A percentile compares a stretch with the other conserved stretches of the same genome.
These are phyloP conservation scores for Spatulosminthurus flaviceps DNA, from an alignment of 2,888 invertebrate genomes.

Conservation along the genomic window DNA sequence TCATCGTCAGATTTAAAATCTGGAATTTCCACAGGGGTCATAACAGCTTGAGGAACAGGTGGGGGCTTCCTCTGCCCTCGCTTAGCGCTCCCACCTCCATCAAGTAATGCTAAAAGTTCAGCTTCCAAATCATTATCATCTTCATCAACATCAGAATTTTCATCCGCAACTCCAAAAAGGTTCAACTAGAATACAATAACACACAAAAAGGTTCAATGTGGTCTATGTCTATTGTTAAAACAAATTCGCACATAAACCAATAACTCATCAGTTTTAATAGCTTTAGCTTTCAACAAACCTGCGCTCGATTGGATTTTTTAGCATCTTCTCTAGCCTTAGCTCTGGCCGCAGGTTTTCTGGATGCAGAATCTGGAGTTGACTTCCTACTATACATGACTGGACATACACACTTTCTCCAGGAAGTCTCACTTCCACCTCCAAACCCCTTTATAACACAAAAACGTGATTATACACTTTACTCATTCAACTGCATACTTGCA, in stretches of 20 bases:
- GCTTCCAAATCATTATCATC: slow-evolving; percentile 86
- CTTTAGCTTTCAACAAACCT: slow-evolving; percentile 62
- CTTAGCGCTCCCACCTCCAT: slow-evolving; percentile 31
- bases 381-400: not conserved
- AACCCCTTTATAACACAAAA: too few relatives aligned
- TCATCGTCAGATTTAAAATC: slow-evolving; percentile 68
- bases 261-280: not conserved
- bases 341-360: slow-evolving; percentile 62
- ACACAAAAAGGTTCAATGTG: not conserved
- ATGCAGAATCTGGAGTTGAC: slow-evolving; percentile 61
- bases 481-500: too few relatives aligned
- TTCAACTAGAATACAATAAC: slow-evolving; percentile 73
- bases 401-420: too few relatives aligned
- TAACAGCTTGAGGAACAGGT: not conserved
- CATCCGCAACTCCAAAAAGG: slow-evolving; percentile 77
- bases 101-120: slow-evolving; percentile 78
- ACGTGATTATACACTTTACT: too few relatives aligned
- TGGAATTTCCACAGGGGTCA: not conserved
- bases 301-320: slow-evolving; percentile 58
- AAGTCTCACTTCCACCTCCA: too few relatives aligned
- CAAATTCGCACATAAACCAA: not conserved
- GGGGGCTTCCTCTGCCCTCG: not conserved
- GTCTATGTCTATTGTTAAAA: slow-evolving; percentile 30
- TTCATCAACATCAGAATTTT: slow-evolving; percentile 70
- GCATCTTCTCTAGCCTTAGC: slow-evolving; percentile 40